A percentile compares a stretch with the other conserved stretches of the same genome.
phyloP scores from a whole-genome alignment of 2,797 vertebrate genomes.

The Artibeus jamaicensis region DNA sequence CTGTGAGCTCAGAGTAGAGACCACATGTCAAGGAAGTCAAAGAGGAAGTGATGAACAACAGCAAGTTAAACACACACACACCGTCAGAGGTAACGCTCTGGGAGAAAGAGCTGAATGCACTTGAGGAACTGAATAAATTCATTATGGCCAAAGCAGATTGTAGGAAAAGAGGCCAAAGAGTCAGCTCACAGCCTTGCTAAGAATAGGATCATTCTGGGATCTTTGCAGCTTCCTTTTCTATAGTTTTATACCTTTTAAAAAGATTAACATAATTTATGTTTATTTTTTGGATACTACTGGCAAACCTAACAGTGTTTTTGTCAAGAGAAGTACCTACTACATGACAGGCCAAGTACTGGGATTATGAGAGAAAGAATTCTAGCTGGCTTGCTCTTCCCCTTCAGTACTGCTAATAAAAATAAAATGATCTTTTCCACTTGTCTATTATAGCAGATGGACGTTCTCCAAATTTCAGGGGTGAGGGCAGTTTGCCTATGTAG shows the following conservation, averaged over 20 bases:
- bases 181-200: neutral
- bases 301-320: neutral
- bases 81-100: neutral
- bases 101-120: neutral
- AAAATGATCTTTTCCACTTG: neutral
- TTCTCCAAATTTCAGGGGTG: conserved; percentile 19
- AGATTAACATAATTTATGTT: neutral
- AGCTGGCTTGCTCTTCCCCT: neutral
- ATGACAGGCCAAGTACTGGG: neutral
- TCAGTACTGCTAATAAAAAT: conserved; percentile 2
- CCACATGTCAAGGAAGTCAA: neutral
- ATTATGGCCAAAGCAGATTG: neutral
- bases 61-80: neutral
- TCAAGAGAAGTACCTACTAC: neutral
- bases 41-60: neutral
- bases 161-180: neutral
- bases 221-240: neutral
- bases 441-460: neutral
- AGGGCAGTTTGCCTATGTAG: neutral
- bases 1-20: neutral
- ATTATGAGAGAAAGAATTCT: neutral
- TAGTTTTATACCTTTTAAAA: conserved; percentile 11
- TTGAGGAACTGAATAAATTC: neutral
- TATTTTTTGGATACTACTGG: neutral
- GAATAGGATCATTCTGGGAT: neutral